These are phyloP conservation scores for Entelurus aequoreus DNA, from an alignment of 2,113 vertebrate species.

Conservation along the genomic window DNA sequence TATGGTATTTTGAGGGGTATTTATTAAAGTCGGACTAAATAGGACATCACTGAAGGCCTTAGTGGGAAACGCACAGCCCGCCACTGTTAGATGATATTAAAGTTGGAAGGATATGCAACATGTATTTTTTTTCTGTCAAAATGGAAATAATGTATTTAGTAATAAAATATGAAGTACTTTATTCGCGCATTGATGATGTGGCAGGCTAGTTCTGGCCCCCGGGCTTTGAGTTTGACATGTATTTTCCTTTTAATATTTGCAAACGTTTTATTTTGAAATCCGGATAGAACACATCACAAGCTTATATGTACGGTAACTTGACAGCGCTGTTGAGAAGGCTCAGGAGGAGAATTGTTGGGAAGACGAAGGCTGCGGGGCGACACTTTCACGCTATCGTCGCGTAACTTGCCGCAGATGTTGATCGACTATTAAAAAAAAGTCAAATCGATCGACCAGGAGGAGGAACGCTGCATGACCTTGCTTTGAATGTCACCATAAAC, in stretches of 20 bases:
- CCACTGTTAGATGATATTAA: too few species aligned
- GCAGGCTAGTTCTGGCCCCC: too few species aligned
- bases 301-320: rapidly evolving
- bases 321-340: constrained; percentile 1
- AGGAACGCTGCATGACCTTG: constrained; percentile 50
- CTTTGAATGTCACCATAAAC: constrained; percentile 57
- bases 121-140: too few species aligned
- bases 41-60: too few species aligned
- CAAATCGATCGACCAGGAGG: neutral
- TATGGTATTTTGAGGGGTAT: too few species aligned
- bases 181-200: too few species aligned
- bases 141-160: too few species aligned
- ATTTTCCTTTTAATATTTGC: neutral
- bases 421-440: neutral
- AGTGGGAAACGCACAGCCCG: too few species aligned
- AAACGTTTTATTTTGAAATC: constrained; percentile 33
- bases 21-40: too few species aligned
- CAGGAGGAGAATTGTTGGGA: constrained; percentile 25
- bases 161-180: too few species aligned
- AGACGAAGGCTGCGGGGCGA: constrained; percentile 34
- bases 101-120: too few species aligned
- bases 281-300: neutral
- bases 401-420: neutral
- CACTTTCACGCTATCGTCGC: constrained; percentile 30
- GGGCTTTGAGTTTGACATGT: too few species aligned